Conservation (phyloP, 92 coral and sea anemone species). For the Muricea muricata region DNA sequence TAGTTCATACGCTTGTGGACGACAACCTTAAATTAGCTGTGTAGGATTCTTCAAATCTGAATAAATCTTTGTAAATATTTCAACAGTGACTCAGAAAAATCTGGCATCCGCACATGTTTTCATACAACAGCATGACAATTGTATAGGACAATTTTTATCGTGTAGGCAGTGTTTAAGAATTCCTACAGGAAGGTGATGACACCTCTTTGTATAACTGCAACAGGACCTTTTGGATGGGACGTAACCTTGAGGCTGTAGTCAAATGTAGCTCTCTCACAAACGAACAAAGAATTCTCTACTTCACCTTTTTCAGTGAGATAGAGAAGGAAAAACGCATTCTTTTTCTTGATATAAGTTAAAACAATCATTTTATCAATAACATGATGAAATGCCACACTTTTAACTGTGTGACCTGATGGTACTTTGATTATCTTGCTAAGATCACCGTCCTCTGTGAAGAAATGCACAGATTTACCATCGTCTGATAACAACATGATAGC, state of each 20-base stretch:
- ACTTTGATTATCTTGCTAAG: neutral
- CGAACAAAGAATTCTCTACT: neutral
- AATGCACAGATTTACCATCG: neutral
- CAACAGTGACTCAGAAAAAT: too few relatives aligned
- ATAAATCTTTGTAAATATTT: too few relatives aligned
- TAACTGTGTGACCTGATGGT: neutral
- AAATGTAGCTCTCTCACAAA: neutral
- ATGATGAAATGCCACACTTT: neutral
- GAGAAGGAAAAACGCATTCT: neutral
- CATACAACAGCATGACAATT: too few relatives aligned
- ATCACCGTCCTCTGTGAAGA: neutral
- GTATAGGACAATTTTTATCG: too few relatives aligned
- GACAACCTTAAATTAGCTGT: too few relatives aligned
- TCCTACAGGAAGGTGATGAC: neutral
- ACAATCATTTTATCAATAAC: neutral
- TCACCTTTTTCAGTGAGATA: neutral
- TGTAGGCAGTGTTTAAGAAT: too few relatives aligned
- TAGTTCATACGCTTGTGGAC: too few relatives aligned
- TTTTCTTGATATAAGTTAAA: neutral
- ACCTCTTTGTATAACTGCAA: neutral
- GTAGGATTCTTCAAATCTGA: too few relatives aligned
- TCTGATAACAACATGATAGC: neutral
- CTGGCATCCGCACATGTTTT: too few relatives aligned
- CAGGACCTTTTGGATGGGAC: constrained; percentile 3
- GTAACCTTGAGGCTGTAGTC: neutral